These are phyloP conservation scores for Ceratosolen solmsi DNA, from an alignment of 1,140 invertebrate genomes.

Conservation along the genomic window DNA sequence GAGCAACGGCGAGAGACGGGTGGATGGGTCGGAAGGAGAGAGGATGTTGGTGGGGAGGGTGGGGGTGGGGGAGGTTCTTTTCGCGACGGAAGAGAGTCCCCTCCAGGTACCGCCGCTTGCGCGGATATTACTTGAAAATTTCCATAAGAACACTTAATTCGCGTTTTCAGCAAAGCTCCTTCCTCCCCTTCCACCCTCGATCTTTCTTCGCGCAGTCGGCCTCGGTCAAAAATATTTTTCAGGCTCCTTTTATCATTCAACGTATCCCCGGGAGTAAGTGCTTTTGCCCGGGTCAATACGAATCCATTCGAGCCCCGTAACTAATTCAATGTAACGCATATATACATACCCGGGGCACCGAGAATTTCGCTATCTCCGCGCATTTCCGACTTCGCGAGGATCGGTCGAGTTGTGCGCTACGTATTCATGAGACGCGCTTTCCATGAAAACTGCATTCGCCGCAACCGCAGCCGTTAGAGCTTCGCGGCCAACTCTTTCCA, in stretches of 20 bases:
- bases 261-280: constrained; percentile 55
- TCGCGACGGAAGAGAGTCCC: too few species aligned
- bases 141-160: constrained; percentile 66
- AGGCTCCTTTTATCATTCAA: constrained; percentile 60
- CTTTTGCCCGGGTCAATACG: constrained; percentile 54
- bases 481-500: constrained; percentile 51
- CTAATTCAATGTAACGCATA: constrained; percentile 62
- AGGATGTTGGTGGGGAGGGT: constrained; percentile 51
- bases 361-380: too few species aligned
- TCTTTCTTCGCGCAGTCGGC: background rate
- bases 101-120: background rate
- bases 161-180: constrained; percentile 13
- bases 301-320: constrained; percentile 61
- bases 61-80: too few species aligned
- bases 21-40: too few species aligned
- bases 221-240: constrained; percentile 64
- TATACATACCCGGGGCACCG: constrained; percentile 55
- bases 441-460: constrained; percentile 61
- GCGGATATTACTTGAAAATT: constrained; percentile 68
- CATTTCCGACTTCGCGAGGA: constrained; percentile 50
- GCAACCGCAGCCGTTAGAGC: constrained; percentile 53
- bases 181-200: too few species aligned
- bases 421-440: constrained; percentile 64
- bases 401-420: constrained; percentile 54
- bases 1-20: constrained; percentile 25